Percentiles rank a stretch among this genome's conserved stretches.
Evolutionary conservation across 2,797 vertebrate species (phyloP).

Genomic region (Trichosurus vulpecula): DNA sequence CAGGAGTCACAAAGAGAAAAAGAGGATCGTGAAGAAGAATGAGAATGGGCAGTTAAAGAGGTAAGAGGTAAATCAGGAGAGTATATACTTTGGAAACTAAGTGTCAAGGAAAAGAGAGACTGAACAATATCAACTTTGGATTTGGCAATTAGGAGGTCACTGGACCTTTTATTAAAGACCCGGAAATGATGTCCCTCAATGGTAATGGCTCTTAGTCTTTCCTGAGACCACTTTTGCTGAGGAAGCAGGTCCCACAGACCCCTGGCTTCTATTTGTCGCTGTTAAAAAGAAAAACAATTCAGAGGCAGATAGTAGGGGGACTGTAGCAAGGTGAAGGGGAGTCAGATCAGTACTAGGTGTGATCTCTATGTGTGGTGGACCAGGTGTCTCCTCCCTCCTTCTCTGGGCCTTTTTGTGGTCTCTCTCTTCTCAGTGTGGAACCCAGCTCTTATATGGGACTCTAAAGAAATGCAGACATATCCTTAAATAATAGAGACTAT

Average conservation of each 20-base stretch:
- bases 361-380: not conserved
- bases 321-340: not conserved
- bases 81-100: not conserved
- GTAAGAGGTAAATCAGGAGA: not conserved
- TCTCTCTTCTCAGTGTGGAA: slow-evolving; percentile 26
- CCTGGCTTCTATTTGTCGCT: not conserved
- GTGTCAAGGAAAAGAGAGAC: not conserved
- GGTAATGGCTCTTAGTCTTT: not conserved
- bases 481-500: not conserved
- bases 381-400: not conserved
- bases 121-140: not conserved
- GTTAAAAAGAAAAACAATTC: slow-evolving; percentile 15
- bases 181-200: not conserved
- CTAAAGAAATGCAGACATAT: not conserved
- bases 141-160: not conserved
- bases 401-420: not conserved
- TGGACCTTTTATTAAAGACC: not conserved
- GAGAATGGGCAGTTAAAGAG: not conserved
- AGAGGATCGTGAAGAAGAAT: not conserved
- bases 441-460: slow-evolving; percentile 31
- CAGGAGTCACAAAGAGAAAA: not conserved
- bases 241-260: not conserved
- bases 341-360: not conserved
- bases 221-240: not conserved
- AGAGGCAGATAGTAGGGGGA: not conserved